phyloP scores from a whole-genome alignment of 2,888 invertebrate species.

The Craniophora ligustri region DNA sequence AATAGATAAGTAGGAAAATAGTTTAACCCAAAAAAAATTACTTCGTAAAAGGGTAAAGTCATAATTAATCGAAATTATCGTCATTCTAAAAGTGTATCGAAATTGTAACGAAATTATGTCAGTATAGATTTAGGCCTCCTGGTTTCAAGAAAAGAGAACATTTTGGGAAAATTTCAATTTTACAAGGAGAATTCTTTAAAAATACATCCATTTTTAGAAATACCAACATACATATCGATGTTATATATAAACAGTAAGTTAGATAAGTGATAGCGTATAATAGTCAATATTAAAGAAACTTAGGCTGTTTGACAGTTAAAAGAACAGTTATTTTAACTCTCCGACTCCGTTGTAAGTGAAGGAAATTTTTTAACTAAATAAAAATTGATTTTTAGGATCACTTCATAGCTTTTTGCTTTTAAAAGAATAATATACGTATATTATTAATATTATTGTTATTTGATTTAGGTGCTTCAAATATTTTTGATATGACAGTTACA shows the following conservation, averaged over 20 bases:
- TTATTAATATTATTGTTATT: slow-evolving; percentile 71
- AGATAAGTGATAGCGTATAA: slow-evolving; percentile 75
- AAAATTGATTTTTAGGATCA: slow-evolving; percentile 57
- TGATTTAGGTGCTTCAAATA: slow-evolving; percentile 56
- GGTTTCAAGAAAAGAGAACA: slow-evolving; percentile 56
- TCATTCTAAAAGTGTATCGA: slow-evolving; percentile 72
- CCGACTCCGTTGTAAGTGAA: slow-evolving; percentile 49
- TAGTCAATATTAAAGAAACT: slow-evolving; percentile 82
- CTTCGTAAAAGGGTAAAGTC: slow-evolving; percentile 71
- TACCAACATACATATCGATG: slow-evolving; percentile 88
- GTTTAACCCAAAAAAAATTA: slow-evolving; percentile 62
- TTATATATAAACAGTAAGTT: slow-evolving; percentile 82
- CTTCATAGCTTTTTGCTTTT: slow-evolving; percentile 74
- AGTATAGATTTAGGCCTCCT: slow-evolving; percentile 75
- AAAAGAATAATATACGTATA: slow-evolving; percentile 69
- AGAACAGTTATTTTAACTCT: slow-evolving; percentile 59
- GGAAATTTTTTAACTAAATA: slow-evolving; percentile 49
- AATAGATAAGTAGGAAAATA: slow-evolving; percentile 72
- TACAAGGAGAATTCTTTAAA: slow-evolving; percentile 64
- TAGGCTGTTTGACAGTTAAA: slow-evolving; percentile 85
- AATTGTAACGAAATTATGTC: slow-evolving; percentile 71
- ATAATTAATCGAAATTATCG: slow-evolving; percentile 79
- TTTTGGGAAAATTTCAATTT: slow-evolving; percentile 69
- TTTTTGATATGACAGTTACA: slow-evolving; percentile 31
- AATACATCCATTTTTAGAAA: slow-evolving; percentile 79